Conservation (phyloP, 2,888 invertebrate genomes). For the Philereme transversata region DNA sequence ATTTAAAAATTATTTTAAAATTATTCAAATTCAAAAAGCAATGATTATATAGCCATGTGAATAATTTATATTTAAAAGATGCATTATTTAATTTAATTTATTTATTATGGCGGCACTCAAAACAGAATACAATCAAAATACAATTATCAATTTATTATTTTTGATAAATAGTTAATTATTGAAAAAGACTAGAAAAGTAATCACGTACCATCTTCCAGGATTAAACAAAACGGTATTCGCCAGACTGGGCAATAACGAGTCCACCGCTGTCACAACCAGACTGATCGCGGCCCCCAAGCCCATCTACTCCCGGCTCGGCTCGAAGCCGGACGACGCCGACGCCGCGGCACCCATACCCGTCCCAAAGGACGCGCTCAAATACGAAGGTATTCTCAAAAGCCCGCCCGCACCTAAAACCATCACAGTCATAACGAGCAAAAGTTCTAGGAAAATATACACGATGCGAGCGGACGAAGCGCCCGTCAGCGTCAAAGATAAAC, state of each 20-base stretch:
- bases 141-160: too few species aligned
- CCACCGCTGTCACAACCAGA: conserved; percentile 28
- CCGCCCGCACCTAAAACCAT: conserved; percentile 50
- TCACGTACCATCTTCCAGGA: conserved; percentile 40
- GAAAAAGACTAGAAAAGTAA: neutral
- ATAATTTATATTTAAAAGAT: too few species aligned
- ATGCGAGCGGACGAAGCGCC: conserved; percentile 78
- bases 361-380: conserved; percentile 70
- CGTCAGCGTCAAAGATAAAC: conserved; percentile 69
- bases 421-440: conserved; percentile 63
- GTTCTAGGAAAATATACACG: conserved; percentile 66
- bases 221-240: conserved; percentile 68
- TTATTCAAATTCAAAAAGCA: too few species aligned
- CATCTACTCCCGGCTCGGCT: conserved; percentile 69
- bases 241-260: conserved; percentile 66
- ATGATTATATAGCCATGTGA: too few species aligned
- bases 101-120: too few species aligned
- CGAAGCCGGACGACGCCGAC: conserved; percentile 48
- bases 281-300: conserved; percentile 53
- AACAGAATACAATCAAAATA: too few species aligned
- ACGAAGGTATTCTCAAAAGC: conserved; percentile 75
- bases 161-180: too few species aligned
- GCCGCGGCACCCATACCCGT: conserved; percentile 52
- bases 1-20: too few species aligned
- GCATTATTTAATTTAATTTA: too few species aligned